These are phyloP conservation scores for Mactra quadrangularis DNA, from an alignment of 1,140 invertebrate species.

Conservation along the genomic window DNA sequence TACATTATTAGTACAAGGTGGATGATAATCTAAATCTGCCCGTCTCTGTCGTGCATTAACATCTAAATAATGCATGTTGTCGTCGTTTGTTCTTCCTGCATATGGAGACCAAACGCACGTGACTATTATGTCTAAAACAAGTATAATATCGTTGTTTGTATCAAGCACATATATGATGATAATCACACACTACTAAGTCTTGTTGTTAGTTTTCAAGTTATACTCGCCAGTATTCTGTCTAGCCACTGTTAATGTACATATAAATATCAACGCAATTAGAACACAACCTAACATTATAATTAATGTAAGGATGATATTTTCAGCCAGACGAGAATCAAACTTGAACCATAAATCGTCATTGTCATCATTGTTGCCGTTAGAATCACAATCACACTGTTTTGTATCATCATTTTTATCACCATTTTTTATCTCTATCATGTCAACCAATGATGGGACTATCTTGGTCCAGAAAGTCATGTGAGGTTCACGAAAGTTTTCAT, in stretches of 20 bases:
- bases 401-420: neutral
- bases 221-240: conserved; percentile 5
- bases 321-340: neutral
- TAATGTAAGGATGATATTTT: conserved; percentile 39
- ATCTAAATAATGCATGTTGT: too few species aligned
- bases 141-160: too few species aligned
- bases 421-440: neutral
- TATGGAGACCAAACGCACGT: too few species aligned
- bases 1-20: too few species aligned
- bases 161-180: too few species aligned
- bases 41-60: too few species aligned
- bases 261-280: neutral
- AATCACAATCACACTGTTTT: neutral
- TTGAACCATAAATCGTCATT: neutral
- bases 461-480: conserved; percentile 49
- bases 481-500: conserved; percentile 35
- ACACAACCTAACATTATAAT: conserved; percentile 13
- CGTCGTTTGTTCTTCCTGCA: too few species aligned
- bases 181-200: too few species aligned
- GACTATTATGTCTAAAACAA: too few species aligned
- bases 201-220: neutral
- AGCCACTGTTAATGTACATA: conserved; percentile 23
- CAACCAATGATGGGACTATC: conserved; percentile 10
- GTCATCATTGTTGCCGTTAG: neutral
- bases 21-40: too few species aligned